phyloP scores from a whole-genome alignment of 2,888 invertebrate genomes.

The Pilophorus perplexus region DNA sequence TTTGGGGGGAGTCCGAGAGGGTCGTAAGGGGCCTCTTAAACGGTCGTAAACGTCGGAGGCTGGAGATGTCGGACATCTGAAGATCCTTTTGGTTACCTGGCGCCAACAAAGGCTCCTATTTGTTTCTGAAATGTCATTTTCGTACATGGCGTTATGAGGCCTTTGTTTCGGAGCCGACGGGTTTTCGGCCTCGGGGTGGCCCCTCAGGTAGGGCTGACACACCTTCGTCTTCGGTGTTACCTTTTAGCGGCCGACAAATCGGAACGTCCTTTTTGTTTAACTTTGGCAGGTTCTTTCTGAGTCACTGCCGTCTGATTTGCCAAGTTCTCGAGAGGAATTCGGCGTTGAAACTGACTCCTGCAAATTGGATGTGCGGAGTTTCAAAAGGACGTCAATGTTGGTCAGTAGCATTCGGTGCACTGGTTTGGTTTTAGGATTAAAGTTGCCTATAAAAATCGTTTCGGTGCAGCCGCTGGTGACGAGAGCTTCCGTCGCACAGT shows the following conservation, averaged over 20 bases:
- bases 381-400: background rate
- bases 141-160: too few relatives aligned
- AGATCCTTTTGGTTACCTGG: background rate
- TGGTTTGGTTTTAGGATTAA: too few relatives aligned
- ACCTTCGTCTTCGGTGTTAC: too few relatives aligned
- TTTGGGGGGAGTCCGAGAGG: too few relatives aligned
- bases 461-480: constrained; percentile 17
- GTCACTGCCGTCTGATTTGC: too few relatives aligned
- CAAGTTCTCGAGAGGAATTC: background rate
- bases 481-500: constrained; percentile 4
- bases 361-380: background rate
- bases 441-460: too few relatives aligned
- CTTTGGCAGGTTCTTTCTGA: too few relatives aligned
- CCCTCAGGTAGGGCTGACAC: too few relatives aligned
- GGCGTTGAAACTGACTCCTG: background rate
- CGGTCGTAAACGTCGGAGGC: background rate
- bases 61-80: constrained; percentile 12
- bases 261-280: too few relatives aligned
- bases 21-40: background rate
- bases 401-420: constrained; percentile 13
- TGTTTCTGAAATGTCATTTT: constrained; percentile 19
- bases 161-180: background rate
- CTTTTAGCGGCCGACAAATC: too few relatives aligned
- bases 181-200: background rate
- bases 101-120: constrained; percentile 14